Evolutionary conservation across 2,113 vertebrate species (phyloP).

Genomic region (Halichoeres trimaculatus): DNA sequence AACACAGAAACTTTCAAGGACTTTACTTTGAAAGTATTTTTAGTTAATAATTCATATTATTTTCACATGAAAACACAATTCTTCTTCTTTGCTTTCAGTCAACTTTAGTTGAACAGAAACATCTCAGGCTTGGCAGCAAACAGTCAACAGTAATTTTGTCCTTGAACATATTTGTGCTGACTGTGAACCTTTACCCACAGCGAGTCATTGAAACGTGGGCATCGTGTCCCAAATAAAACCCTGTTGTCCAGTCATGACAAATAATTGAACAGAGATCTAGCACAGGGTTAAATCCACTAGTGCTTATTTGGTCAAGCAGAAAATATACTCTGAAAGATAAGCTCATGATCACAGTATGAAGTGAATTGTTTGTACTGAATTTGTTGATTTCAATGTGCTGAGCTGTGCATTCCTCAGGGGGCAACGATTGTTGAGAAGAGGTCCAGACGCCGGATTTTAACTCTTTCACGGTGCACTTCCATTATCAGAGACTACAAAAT

Average conservation of each 20-base stretch:
- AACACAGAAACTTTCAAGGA: slow-evolving; percentile 16
- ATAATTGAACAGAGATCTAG: not conserved
- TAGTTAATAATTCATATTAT: no score
- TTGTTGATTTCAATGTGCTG: not conserved
- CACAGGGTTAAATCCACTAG: not conserved
- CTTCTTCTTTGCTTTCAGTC: not conserved
- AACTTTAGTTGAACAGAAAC: slow-evolving; percentile 1
- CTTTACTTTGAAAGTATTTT: not conserved
- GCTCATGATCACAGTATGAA: not conserved
- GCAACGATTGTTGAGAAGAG: not conserved
- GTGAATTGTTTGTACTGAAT: not conserved
- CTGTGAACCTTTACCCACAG: not conserved
- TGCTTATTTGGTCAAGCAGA: not conserved
- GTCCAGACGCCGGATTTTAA: not conserved
- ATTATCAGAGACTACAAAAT: not conserved
- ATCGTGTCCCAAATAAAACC: not conserved
- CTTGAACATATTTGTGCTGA: not conserved
- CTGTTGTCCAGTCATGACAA: slow-evolving; percentile 4
- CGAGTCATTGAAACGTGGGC: not conserved
- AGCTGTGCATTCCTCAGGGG: not conserved
- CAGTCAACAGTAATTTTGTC: not conserved
- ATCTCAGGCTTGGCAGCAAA: not conserved
- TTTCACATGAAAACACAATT: not conserved
- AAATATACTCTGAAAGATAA: slow-evolving; percentile 8
- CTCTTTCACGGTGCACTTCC: not conserved